These are phyloP conservation scores for Salticus scenicus DNA, from an alignment of 2,888 invertebrate species.

Conservation along the genomic window DNA sequence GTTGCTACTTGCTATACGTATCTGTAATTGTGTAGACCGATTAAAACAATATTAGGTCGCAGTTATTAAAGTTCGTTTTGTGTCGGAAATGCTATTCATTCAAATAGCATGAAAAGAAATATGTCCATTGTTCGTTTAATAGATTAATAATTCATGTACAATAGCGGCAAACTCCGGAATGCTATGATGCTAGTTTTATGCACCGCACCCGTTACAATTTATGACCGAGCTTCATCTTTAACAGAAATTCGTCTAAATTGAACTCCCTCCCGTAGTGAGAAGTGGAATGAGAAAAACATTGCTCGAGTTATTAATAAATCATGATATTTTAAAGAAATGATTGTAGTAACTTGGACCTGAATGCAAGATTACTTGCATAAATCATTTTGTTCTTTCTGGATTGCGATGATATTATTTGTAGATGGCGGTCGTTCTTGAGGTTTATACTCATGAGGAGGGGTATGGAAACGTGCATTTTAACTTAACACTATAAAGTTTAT, in stretches of 20 bases:
- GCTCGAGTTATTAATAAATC: neutral
- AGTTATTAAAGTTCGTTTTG: too few species aligned
- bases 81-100: too few species aligned
- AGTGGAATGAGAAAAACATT: neutral
- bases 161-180: neutral
- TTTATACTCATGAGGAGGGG: too few species aligned
- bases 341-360: neutral
- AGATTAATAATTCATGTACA: neutral
- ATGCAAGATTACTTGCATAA: conserved; percentile 18
- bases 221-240: neutral
- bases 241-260: neutral
- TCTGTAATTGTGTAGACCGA: too few species aligned
- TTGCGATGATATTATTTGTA: conserved; percentile 5
- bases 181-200: neutral
- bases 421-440: neutral
- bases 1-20: too few species aligned
- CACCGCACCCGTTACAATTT: neutral
- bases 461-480: too few species aligned
- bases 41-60: too few species aligned
- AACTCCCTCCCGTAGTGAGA: neutral
- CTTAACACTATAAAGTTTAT: too few species aligned
- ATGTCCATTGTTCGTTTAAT: neutral
- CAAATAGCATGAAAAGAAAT: too few species aligned
- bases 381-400: conserved; percentile 17
- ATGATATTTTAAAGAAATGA: neutral